These are phyloP conservation scores for Paramormyrops hopkinsi DNA, from an alignment of 2,797 vertebrate species.

Conservation along the genomic window DNA sequence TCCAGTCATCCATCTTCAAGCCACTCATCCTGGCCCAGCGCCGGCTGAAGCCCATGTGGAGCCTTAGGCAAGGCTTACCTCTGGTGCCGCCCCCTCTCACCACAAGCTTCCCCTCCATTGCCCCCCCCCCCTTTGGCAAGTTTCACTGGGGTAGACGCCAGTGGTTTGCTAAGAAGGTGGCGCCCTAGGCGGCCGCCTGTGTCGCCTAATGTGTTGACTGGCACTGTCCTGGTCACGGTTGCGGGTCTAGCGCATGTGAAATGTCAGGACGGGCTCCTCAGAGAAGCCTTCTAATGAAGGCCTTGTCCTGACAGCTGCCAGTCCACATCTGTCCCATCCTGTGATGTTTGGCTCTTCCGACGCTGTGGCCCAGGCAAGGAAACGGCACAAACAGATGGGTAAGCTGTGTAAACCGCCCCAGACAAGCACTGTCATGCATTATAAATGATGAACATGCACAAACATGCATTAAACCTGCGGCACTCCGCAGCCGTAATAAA, in stretches of 20 bases:
- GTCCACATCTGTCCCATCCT: neutral
- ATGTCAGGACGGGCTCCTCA: neutral
- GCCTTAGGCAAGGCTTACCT: neutral
- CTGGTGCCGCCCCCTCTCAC: neutral
- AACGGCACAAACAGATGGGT: neutral
- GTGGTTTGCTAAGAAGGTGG: neutral
- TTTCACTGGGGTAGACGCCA: neutral
- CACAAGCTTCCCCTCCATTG: neutral
- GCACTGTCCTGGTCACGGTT: neutral
- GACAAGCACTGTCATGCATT: neutral
- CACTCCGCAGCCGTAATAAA: neutral
- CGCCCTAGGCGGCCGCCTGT: neutral
- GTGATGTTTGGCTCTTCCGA: slow-evolving; percentile 6
- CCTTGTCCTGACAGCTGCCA: neutral
- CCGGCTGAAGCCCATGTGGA: neutral
- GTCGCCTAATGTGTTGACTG: neutral
- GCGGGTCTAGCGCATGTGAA: neutral
- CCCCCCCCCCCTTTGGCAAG: neutral
- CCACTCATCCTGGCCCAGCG: neutral
- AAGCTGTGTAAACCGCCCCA: neutral
- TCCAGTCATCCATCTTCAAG: neutral
- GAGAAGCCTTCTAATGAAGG: neutral
- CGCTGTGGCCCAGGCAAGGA: neutral
- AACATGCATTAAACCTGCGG: neutral
- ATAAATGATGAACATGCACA: neutral